A percentile compares a stretch with the other conserved stretches of the same genome.
These are phyloP conservation scores for Smutsia gigantea DNA, from an alignment of 2,797 vertebrate genomes.

Conservation along the genomic window DNA sequence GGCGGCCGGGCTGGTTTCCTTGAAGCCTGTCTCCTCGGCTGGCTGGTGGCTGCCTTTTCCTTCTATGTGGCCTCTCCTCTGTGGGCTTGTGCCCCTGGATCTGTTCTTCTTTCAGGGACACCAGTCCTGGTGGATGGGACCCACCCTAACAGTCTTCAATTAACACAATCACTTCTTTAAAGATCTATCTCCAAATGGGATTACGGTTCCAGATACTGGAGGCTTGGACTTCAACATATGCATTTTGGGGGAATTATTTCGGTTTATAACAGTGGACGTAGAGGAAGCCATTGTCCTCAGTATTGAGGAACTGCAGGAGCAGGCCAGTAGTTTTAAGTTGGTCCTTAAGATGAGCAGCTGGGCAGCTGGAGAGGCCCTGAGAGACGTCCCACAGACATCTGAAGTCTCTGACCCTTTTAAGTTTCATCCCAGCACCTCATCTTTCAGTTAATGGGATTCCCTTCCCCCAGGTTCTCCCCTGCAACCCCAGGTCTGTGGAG, in stretches of 20 bases:
- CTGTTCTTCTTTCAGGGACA: background rate
- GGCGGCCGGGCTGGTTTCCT: background rate
- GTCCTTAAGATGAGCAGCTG: background rate
- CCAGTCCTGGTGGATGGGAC: no score
- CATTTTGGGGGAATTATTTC: background rate
- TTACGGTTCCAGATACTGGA: background rate
- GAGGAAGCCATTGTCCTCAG: background rate
- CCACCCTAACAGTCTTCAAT: background rate
- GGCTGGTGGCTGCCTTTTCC: accelerated
- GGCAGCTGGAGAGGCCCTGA: background rate
- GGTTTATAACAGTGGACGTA: background rate
- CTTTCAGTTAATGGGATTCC: background rate
- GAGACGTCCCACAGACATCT: background rate
- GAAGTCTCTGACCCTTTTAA: background rate
- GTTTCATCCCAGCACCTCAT: background rate
- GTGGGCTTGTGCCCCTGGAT: accelerated
- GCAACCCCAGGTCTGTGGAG: no score
- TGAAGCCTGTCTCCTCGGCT: background rate
- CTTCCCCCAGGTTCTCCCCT: background rate
- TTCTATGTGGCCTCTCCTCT: accelerated
- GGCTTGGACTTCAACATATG: background rate
- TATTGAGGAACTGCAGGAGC: background rate
- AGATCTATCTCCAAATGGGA: background rate
- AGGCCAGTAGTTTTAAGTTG: background rate
- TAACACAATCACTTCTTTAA: background rate